These are phyloP conservation scores for Xenopus tropicalis DNA, from an alignment of 2,113 vertebrate genomes.

Conservation along the genomic window UCB_Xtro_10.0 CM004447.2:143786001-143786500, in stretches of 20 bases:
- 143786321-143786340: constrained; percentile 33
- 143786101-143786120: constrained; percentile 40
- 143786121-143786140: constrained; percentile 40
- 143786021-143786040: constrained; percentile 20
- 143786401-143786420: constrained; percentile 27
- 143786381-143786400: constrained; percentile 54
- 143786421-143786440: constrained; percentile 23
- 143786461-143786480: constrained; percentile 1
- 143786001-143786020: constrained; percentile 41
- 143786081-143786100: constrained; percentile 20
- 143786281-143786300: constrained; percentile 55
- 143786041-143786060: constrained; percentile 37
- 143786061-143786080: constrained; percentile 20
- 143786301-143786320: constrained; percentile 48
- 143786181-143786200: constrained; percentile 26
- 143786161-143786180: constrained; percentile 33
- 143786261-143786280: constrained; percentile 47
- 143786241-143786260: constrained; percentile 38
- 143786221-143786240: constrained; percentile 52
- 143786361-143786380: constrained; percentile 57
- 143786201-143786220: constrained; percentile 31
- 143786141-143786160: constrained; percentile 26
- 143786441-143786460: constrained; percentile 38
- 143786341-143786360: constrained; percentile 51
- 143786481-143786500: constrained; percentile 36